phyloP scores from a whole-genome alignment of 2,797 vertebrate genomes.

The Acropternis orthonyx region DNA sequence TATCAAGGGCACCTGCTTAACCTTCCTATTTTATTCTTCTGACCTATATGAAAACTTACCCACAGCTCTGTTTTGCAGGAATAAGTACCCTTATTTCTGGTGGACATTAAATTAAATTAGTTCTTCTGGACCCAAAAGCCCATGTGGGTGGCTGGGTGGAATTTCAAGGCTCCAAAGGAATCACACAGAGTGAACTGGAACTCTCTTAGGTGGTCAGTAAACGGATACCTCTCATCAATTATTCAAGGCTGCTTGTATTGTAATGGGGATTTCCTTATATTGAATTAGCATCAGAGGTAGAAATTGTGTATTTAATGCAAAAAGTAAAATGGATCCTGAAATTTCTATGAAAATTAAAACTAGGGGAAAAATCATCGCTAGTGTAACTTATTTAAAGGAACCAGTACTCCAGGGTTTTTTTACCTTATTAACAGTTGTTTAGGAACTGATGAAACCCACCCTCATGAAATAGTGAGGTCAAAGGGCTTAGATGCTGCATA shows the following conservation, averaged over 20 bases:
- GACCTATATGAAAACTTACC: background rate
- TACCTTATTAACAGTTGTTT: background rate
- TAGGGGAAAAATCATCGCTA: background rate
- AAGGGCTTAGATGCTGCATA: background rate
- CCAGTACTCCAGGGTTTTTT: background rate
- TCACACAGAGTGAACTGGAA: background rate
- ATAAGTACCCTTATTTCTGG: background rate
- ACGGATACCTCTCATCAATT: background rate
- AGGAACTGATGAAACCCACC: background rate
- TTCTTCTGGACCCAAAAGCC: background rate
- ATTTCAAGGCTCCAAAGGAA: background rate
- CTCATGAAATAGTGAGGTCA: slow-evolving; percentile 15
- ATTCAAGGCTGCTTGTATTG: slow-evolving; percentile 1
- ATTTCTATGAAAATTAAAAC: background rate
- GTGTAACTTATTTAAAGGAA: slow-evolving; percentile 11
- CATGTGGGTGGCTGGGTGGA: background rate
- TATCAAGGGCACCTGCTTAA: background rate
- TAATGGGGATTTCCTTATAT: slow-evolving; percentile 9
- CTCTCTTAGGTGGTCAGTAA: background rate
- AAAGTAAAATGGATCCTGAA: background rate
- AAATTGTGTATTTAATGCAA: background rate
- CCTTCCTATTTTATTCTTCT: background rate
- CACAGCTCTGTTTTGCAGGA: background rate
- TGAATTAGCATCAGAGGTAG: background rate
- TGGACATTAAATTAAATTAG: background rate